Conservation (phyloP, 2,797 vertebrate species). For the Meda fulgida region DNA sequence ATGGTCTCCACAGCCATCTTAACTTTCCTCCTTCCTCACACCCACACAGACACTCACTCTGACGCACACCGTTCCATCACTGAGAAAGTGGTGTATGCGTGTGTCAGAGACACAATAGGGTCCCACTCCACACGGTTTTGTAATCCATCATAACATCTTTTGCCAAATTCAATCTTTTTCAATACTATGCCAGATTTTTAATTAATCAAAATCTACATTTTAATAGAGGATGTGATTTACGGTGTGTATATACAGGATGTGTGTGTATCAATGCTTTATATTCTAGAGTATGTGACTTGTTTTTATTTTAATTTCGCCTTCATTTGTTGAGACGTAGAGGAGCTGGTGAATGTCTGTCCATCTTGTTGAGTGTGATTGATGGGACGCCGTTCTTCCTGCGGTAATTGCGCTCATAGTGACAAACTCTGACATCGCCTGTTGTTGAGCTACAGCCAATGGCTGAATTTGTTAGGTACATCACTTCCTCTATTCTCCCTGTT, state of each 20-base stretch:
- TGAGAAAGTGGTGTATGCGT: background rate
- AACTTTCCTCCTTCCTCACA: conserved; percentile 22
- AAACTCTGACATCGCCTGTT: conserved; percentile 62
- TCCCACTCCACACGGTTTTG: conserved; percentile 3
- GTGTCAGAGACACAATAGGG: conserved; percentile 13
- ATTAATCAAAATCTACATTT: background rate
- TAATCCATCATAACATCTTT: conserved; percentile 15
- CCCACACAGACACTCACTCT: conserved; percentile 1
- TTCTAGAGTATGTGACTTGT: conserved; percentile 7
- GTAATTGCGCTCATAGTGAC: conserved; percentile 68
- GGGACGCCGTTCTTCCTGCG: conserved; percentile 51
- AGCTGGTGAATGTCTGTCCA: conserved; percentile 33
- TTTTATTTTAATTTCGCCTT: background rate
- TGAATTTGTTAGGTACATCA: conserved; percentile 27
- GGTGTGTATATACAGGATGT: background rate
- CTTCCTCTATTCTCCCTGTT: conserved; percentile 46
- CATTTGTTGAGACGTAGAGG: background rate
- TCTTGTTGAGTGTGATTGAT: conserved; percentile 68
- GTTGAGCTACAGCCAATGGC: conserved; percentile 16
- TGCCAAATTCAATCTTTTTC: background rate
- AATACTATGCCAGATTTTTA: background rate
- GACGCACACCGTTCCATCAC: conserved; percentile 7
- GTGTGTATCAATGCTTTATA: background rate
- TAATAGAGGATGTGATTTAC: background rate
- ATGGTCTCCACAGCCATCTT: conserved; percentile 37